Base-by-base conservation (phyloP, 2,888 invertebrate genomes). In the Agriopis aurantiaria region DNA sequence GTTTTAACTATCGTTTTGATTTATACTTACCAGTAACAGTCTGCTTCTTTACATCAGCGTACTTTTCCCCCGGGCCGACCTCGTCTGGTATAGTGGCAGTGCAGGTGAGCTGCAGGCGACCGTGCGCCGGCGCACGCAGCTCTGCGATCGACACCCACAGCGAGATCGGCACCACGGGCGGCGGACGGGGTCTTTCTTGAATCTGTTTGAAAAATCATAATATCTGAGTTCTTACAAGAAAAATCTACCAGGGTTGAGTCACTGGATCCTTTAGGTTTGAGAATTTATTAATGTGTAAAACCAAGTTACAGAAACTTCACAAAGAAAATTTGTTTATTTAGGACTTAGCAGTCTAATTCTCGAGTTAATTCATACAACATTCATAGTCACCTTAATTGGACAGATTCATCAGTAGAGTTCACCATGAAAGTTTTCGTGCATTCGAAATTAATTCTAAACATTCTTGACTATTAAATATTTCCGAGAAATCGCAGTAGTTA, bases 1-100 rank as follows among this genome's bases (percentile, higher is more conserved):
- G 33, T 33, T 33, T 3, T 33, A 33, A 33, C 33, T 33, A 33
- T 33, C 1, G 3, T 33, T 3, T 12, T 12, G 53, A 43, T 5
- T 12, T 48, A 10, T 45, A 73, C 80, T 95, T 89, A 97, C 97
- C 97, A 85, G 96, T 95, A 65, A 97, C 96, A 51, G 96, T 96
- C 82, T 96, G 96, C 76, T 96, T 96, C 85, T 96, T 96, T 76
- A 96, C 94, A 85, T 97, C 97, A 62, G 97, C 97, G 82, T 96
- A 97, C 77, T 96, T 95, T 79, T 96, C 97, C 65, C 96, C 96
- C 49, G 96, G 96, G 14, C 95, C 96, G 23, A 97, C 95, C 77
- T 96, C 96, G 69, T 96, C 96, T 0, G 97, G 97, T 78, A 97
- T 97, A 61, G 97, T 97, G 51, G 97, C 96, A 72, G 97, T 95